These are phyloP conservation scores for Aplysina aerophoba DNA, from an alignment of 37 sponge, comb jelly and placozoan species.

Conservation along the genomic window DNA sequence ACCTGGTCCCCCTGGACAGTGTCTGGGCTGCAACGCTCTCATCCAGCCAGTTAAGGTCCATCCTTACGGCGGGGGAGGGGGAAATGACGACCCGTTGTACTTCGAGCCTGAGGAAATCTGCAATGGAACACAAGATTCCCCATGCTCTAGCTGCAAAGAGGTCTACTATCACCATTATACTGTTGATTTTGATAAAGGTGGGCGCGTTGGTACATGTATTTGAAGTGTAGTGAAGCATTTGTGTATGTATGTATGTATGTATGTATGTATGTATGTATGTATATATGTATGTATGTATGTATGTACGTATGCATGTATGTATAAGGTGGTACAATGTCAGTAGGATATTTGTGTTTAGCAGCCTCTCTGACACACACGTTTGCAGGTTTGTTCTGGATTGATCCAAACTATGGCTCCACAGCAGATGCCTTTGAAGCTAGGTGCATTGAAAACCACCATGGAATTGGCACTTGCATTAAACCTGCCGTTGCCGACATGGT, in stretches of 20 bases:
- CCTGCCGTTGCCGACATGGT: background rate
- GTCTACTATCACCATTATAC: background rate
- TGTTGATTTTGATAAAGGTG: too few species aligned
- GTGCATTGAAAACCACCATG: background rate
- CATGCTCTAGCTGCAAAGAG: slow-evolving; percentile 18
- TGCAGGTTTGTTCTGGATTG: background rate
- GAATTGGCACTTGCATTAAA: background rate
- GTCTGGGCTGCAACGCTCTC: slow-evolving; percentile 17
- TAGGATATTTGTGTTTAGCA: background rate
- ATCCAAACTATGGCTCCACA: background rate
- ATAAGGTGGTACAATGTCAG: background rate
- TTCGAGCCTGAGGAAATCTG: background rate
- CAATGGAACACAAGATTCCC: slow-evolving; percentile 7
- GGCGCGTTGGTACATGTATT: too few species aligned
- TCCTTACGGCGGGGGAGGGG: background rate
- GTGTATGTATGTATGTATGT: slow-evolving; percentile 20
- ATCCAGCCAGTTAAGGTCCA: slow-evolving; percentile 33
- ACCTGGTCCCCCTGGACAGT: slow-evolving; percentile 28
- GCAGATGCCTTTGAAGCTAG: slow-evolving; percentile 10
- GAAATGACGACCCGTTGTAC: background rate
- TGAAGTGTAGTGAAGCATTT: background rate
- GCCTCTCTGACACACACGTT: background rate
- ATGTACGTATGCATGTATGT: background rate
- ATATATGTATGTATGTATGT: slow-evolving; percentile 12
- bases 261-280: slow-evolving; percentile 22